These are phyloP conservation scores for Tipula unca DNA, from an alignment of 2,888 invertebrate species.

Conservation along the genomic window DNA sequence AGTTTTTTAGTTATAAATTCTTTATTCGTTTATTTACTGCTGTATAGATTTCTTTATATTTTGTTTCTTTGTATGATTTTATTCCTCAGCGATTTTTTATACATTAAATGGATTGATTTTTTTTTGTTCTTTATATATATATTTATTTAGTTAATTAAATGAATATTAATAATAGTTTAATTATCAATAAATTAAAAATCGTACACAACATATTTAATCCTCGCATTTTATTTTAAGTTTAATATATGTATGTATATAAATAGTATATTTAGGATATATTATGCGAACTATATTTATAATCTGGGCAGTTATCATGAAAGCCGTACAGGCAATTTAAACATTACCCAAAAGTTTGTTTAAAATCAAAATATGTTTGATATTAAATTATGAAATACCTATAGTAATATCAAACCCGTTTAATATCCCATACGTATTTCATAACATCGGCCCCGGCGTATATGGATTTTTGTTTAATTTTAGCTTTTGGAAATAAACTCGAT, in stretches of 20 bases:
- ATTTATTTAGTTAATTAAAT: slow-evolving; percentile 8
- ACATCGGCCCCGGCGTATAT: not conserved
- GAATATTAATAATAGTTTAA: slow-evolving; percentile 1
- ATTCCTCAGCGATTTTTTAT: not conserved
- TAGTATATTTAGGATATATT: not conserved
- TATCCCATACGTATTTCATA: not conserved
- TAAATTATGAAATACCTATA: not conserved
- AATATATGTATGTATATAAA: not conserved
- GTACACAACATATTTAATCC: not conserved
- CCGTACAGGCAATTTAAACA: not conserved
- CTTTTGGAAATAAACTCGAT: not conserved
- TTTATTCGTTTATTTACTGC: slow-evolving; percentile 10
- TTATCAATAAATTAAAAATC: slow-evolving; percentile 9
- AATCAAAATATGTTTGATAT: not conserved
- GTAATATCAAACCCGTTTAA: not conserved
- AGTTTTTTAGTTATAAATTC: not conserved
- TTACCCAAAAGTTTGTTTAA: not conserved
- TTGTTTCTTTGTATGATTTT: not conserved
- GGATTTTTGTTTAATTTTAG: not conserved
- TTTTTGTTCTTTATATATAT: not conserved
- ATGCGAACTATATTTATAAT: not conserved
- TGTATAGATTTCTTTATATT: not conserved
- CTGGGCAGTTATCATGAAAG: not conserved
- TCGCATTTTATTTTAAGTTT: not conserved
- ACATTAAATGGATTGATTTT: not conserved